These are phyloP conservation scores for Zelostemma sp. DNA, from an alignment of 1,140 invertebrate species.

Conservation along the genomic window DNA sequence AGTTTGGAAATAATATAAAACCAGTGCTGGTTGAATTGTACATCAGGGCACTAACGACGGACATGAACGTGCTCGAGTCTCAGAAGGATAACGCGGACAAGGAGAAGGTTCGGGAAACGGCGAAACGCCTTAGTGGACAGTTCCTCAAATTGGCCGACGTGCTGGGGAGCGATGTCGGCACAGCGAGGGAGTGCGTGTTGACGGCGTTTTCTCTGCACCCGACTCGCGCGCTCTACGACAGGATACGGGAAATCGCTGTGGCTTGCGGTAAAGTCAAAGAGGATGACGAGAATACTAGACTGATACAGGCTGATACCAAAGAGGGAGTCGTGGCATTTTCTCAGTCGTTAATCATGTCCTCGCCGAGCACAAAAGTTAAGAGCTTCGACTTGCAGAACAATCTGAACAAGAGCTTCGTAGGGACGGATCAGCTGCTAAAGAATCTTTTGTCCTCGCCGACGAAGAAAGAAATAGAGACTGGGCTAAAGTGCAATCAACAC, in stretches of 20 bases:
- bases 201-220: slow-evolving; percentile 77
- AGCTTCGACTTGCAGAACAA: slow-evolving; percentile 42
- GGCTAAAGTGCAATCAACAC: slow-evolving; percentile 53
- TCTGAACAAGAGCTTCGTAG: slow-evolving; percentile 50
- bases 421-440: slow-evolving; percentile 56
- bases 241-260: slow-evolving; percentile 70
- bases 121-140: slow-evolving; percentile 71
- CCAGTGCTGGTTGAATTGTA: slow-evolving; percentile 80
- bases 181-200: slow-evolving; percentile 75
- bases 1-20: slow-evolving; percentile 75
- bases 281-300: slow-evolving; percentile 28
- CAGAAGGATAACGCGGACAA: slow-evolving; percentile 73
- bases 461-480: slow-evolving; percentile 31
- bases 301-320: slow-evolving; percentile 23
- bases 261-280: slow-evolving; percentile 69
- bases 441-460: slow-evolving; percentile 48
- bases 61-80: slow-evolving; percentile 82
- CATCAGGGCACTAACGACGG: slow-evolving; percentile 79
- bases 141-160: slow-evolving; percentile 74
- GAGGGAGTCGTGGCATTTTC: slow-evolving; percentile 15
- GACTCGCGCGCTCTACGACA: slow-evolving; percentile 68
- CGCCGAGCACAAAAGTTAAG: slow-evolving; percentile 15
- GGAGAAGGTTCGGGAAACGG: slow-evolving; percentile 70
- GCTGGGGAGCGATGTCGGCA: slow-evolving; percentile 70
- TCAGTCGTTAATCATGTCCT: slow-evolving; percentile 14